Conservation (phyloP, 2,888 invertebrate genomes). For the Anodontia alba region DNA sequence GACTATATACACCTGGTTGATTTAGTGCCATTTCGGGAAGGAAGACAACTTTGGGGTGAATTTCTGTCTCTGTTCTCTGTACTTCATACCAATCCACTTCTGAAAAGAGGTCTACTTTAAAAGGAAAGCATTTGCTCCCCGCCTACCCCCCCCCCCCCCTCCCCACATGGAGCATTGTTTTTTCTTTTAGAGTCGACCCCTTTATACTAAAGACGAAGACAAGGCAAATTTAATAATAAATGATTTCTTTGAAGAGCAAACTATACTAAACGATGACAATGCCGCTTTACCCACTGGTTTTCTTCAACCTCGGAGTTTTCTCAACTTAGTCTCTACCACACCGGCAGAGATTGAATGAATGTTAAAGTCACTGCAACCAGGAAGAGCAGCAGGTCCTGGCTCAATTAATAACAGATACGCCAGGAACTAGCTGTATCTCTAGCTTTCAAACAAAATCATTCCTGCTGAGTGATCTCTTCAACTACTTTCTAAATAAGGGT, state of each 20-base stretch:
- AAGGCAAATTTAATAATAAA: not conserved
- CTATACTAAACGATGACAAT: not conserved
- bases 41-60: no score
- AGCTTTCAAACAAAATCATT: not conserved
- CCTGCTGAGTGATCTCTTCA: constrained; percentile 36
- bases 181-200: no score
- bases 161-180: no score
- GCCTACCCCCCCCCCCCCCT: no score
- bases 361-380: not conserved
- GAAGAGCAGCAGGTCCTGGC: constrained; percentile 10
- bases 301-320: not conserved
- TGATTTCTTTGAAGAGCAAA: not conserved
- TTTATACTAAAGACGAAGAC: not conserved
- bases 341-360: not conserved
- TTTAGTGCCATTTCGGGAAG: no score
- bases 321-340: not conserved
- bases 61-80: no score
- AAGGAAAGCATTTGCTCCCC: no score
- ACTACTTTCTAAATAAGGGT: constrained; percentile 8
- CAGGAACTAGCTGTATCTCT: constrained; percentile 5
- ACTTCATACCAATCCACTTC: no score
- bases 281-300: not conserved
- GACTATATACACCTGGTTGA: no score
- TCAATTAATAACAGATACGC: constrained; percentile 8
- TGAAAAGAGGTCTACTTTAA: no score